These are phyloP conservation scores for Ophion ellenae DNA, from an alignment of 2,888 invertebrate species.

Conservation along the genomic window DNA sequence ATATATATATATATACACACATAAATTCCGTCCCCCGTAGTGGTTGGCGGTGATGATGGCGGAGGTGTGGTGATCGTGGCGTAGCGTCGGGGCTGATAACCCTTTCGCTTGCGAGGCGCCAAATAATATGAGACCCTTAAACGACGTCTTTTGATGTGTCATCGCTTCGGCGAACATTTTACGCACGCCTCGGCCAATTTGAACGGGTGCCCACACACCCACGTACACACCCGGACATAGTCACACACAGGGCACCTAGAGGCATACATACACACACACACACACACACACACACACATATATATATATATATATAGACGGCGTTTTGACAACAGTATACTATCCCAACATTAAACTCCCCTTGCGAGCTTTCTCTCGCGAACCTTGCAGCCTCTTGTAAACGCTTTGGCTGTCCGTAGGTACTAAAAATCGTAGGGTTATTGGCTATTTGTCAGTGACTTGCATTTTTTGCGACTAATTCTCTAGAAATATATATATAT, in stretches of 20 bases:
- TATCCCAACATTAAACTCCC: constrained; percentile 44
- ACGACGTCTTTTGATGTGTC: constrained; percentile 81
- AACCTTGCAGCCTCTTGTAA: constrained; percentile 28
- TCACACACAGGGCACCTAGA: background rate
- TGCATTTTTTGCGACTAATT: background rate
- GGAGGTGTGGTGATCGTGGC: constrained; percentile 65
- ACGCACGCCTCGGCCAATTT: constrained; percentile 76
- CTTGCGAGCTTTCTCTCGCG: constrained; percentile 54
- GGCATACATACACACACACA: background rate
- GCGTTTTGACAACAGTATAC: constrained; percentile 23
- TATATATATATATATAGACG: background rate
- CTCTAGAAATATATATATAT: too few species aligned
- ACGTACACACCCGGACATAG: background rate
- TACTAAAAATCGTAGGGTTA: background rate
- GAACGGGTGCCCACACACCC: constrained; percentile 62
- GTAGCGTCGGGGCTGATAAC: constrained; percentile 75
- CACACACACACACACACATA: background rate
- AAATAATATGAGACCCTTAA: constrained; percentile 81
- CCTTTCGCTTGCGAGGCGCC: constrained; percentile 77
- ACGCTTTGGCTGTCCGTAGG: background rate
- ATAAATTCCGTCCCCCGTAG: constrained; percentile 25
- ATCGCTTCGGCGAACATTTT: constrained; percentile 79
- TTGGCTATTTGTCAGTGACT: constrained; percentile 10
- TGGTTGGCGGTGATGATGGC: constrained; percentile 53
- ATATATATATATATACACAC: background rate